Percentiles rank a stretch among this genome's conserved stretches.
Conservation (phyloP, 2,113 vertebrate genomes). For the Glaucidium brasilianum region DNA sequence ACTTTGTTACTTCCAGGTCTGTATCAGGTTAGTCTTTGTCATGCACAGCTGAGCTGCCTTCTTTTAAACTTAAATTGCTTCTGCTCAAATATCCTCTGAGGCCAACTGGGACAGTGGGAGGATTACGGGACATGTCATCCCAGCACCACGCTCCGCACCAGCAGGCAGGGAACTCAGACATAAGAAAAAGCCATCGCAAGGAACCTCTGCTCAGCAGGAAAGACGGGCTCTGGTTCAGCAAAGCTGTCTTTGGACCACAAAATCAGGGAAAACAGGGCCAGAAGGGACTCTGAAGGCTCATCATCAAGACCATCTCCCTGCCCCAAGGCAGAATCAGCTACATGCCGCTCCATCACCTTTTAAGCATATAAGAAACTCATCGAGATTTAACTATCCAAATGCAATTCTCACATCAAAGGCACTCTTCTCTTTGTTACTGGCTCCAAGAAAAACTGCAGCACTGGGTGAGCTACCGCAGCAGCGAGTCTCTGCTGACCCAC, state of each 20-base stretch:
- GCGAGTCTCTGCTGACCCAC: not conserved
- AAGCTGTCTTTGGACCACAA: not conserved
- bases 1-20: constrained; percentile 48
- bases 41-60: not conserved
- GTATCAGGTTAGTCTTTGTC: constrained; percentile 31
- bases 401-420: constrained; percentile 12
- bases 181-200: not conserved
- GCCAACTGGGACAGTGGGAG: not conserved
- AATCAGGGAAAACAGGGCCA: not conserved
- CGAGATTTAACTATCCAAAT: not conserved
- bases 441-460: not conserved
- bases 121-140: not conserved
- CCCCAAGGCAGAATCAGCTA: not conserved
- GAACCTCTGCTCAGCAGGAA: not conserved
- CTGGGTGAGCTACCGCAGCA: not conserved
- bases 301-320: not conserved
- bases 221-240: not conserved
- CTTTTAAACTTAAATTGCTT: not conserved
- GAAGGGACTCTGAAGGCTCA: not conserved
- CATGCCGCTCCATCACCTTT: not conserved
- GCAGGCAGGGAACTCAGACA: not conserved
- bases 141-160: fast-evolving
- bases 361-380: not conserved
- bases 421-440: not conserved
- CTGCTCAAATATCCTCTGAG: not conserved